phyloP scores from a whole-genome alignment of 2,113 vertebrate genomes.

The Zingel zingel region DNA sequence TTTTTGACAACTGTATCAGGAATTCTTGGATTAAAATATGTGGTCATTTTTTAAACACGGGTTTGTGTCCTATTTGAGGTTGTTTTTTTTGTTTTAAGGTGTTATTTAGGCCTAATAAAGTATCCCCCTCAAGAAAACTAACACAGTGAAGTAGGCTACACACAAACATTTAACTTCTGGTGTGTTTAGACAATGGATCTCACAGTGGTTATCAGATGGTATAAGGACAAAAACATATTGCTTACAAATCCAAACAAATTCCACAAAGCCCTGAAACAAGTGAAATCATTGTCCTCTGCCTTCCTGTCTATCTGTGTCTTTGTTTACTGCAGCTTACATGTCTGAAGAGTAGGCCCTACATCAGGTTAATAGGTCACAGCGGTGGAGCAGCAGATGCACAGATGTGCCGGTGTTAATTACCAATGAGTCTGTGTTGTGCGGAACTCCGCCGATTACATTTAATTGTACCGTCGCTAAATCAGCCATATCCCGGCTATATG shows the following conservation, averaged over 20 bases:
- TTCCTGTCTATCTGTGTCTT: background rate
- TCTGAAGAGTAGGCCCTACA: background rate
- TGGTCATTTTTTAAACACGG: background rate
- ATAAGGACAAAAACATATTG: conserved; percentile 30
- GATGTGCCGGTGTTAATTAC: conserved; percentile 74
- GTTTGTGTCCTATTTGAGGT: background rate
- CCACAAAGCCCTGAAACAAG: conserved; percentile 38
- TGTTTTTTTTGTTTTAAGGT: background rate
- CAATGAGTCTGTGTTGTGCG: conserved; percentile 59
- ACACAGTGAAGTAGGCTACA: background rate
- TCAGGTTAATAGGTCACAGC: conserved; percentile 58
- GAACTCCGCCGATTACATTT: conserved; percentile 68
- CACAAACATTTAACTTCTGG: background rate
- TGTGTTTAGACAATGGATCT: conserved; percentile 34
- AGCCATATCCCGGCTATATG: conserved; percentile 36
- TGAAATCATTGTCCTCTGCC: background rate
- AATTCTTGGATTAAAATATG: background rate
- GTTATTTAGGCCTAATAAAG: background rate
- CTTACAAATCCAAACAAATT: conserved; percentile 44
- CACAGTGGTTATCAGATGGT: conserved; percentile 37
- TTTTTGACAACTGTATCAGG: background rate
- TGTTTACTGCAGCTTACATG: conserved; percentile 42
- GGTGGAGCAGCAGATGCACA: conserved; percentile 67
- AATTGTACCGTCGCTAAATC: conserved; percentile 68
- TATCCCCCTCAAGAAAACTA: background rate